These are phyloP conservation scores for Dendrocincla tyrannina DNA, from an alignment of 2,797 vertebrate species.

Conservation along the genomic window DNA sequence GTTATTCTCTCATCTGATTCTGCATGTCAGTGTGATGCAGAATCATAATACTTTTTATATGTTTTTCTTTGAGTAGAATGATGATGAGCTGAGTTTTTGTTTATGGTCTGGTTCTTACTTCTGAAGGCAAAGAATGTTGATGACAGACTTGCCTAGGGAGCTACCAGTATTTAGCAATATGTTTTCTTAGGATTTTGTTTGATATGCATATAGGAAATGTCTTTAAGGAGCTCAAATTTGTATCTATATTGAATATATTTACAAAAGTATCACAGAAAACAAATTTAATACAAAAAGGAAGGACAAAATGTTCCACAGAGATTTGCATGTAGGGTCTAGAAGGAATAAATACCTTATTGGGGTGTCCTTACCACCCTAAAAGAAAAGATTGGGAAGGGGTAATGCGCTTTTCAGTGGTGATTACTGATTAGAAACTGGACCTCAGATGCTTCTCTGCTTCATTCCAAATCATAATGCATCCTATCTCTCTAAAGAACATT, in stretches of 20 bases:
- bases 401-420: neutral
- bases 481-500: neutral
- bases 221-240: neutral
- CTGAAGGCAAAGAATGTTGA: neutral
- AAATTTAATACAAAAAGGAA: neutral
- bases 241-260: neutral
- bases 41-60: neutral
- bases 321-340: neutral
- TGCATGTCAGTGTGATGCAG: neutral
- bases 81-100: neutral
- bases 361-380: neutral
- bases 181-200: neutral
- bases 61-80: constrained; percentile 13
- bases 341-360: neutral
- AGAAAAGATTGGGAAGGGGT: neutral
- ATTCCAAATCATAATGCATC: neutral
- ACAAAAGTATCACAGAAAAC: neutral
- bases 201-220: neutral
- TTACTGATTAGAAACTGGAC: neutral
- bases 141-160: neutral
- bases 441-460: neutral
- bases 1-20: neutral
- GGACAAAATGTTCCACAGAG: neutral
- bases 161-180: neutral
- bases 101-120: constrained; percentile 8